A percentile compares a stretch with the other conserved stretches of the same genome.
phyloP scores from a whole-genome alignment of 2,888 invertebrate genomes.

The Drosophila merina region DNA sequence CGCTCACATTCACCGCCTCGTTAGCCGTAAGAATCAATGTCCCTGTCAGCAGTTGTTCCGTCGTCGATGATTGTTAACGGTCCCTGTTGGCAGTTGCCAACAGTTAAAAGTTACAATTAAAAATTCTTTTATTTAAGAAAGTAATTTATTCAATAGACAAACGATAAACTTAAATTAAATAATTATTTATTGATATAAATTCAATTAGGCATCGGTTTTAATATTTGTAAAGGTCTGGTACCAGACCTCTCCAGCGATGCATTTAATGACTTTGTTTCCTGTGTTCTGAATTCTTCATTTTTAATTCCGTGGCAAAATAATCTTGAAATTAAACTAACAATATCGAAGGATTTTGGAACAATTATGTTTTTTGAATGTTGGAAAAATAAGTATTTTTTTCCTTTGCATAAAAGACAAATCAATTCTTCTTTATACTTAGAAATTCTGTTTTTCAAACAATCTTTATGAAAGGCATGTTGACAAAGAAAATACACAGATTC shows the following conservation, averaged over 20 bases:
- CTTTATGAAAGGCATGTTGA: slow-evolving; percentile 73
- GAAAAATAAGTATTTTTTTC: not conserved
- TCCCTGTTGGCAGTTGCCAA: too few species aligned
- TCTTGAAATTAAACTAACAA: not conserved
- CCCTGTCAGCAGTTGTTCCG: too few species aligned
- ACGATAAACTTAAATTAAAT: too few species aligned
- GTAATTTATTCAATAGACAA: too few species aligned
- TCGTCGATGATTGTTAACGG: too few species aligned
- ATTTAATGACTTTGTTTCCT: not conserved
- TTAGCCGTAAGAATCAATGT: too few species aligned
- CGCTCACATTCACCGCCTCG: too few species aligned
- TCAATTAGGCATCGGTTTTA: not conserved
- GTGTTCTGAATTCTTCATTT: not conserved
- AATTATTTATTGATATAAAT: too few species aligned
- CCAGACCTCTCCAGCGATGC: not conserved
- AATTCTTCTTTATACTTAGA: slow-evolving; percentile 3
- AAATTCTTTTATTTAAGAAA: too few species aligned
- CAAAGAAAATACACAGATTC: slow-evolving; percentile 69
- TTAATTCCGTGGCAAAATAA: not conserved
- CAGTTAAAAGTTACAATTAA: too few species aligned
- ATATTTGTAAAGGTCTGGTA: not conserved
- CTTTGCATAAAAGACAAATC: slow-evolving; percentile 16
- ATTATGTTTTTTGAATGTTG: not conserved
- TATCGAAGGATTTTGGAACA: not conserved
- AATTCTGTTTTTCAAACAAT: slow-evolving; percentile 55